These are phyloP conservation scores for Geotrypetes seraphini DNA, from an alignment of 2,797 vertebrate species.

Conservation along the genomic window DNA sequence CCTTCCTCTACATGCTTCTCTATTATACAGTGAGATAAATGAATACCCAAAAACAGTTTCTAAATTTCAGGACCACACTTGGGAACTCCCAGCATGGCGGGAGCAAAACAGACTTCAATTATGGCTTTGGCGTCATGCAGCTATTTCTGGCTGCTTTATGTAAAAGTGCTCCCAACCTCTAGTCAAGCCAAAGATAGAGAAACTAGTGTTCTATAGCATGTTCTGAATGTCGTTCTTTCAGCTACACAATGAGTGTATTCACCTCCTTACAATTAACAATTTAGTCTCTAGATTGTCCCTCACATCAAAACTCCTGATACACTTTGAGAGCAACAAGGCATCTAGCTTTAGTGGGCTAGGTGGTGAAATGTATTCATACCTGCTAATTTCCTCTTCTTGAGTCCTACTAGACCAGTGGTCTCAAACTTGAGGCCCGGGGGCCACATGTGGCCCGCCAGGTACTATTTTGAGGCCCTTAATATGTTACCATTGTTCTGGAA, in stretches of 20 bases:
- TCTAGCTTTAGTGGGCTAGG: no score
- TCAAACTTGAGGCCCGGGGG: no score
- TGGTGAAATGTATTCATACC: no score
- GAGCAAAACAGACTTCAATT: slow-evolving; percentile 12
- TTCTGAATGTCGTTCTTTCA: slow-evolving; percentile 12
- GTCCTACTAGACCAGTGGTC: no score
- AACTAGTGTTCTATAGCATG: slow-evolving; percentile 32
- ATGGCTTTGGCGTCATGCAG: slow-evolving; percentile 16
- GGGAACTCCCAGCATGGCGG: not conserved
- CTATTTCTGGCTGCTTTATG: slow-evolving; percentile 33
- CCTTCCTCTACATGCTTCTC: not conserved
- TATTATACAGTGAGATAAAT: not conserved
- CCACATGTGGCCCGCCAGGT: no score
- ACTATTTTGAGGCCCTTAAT: no score
- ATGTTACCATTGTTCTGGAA: no score
- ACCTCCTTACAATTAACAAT: slow-evolving; percentile 32
- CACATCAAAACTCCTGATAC: no score
- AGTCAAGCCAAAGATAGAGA: slow-evolving; percentile 43
- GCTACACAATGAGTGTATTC: slow-evolving; percentile 38
- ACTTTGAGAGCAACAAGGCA: no score
- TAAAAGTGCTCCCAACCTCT: slow-evolving; percentile 30
- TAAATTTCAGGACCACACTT: not conserved
- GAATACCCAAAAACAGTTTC: slow-evolving; percentile 1
- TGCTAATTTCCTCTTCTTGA: no score
- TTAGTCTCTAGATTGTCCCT: no score